Evolutionary conservation across 2,113 vertebrate species (phyloP).

Genomic region (Pandion haliaetus): DNA sequence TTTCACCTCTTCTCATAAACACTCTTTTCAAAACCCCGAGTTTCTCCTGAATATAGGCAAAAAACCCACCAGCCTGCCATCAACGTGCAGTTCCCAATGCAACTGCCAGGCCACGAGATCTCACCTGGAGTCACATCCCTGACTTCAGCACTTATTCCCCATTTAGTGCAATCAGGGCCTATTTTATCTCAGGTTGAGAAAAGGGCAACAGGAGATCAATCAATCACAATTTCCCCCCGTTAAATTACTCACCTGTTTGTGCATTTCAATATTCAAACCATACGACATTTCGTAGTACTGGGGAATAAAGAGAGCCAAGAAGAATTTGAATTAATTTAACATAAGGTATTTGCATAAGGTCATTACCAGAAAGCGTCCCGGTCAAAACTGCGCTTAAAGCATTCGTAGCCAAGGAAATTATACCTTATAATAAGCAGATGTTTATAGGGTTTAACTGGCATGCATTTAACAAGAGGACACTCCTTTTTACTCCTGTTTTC

Average conservation of each 20-base stretch:
- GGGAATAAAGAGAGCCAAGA: background rate
- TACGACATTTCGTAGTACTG: slow-evolving; percentile 99
- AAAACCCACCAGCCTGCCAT: background rate
- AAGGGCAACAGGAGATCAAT: background rate
- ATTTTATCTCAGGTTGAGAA: background rate
- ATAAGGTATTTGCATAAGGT: background rate
- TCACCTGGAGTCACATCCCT: background rate
- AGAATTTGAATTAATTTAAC: slow-evolving; percentile 4
- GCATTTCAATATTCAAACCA: slow-evolving; percentile 98
- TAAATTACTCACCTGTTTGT: slow-evolving; percentile 90
- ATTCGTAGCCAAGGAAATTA: background rate
- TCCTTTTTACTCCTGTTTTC: slow-evolving; percentile 19
- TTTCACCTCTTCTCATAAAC: background rate
- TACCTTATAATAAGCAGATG: background rate
- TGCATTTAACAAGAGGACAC: background rate
- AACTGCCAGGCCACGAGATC: background rate
- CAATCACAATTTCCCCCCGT: background rate
- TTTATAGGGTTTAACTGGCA: background rate
- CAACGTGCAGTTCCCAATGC: background rate
- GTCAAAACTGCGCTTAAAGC: background rate
- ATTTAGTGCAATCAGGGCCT: background rate
- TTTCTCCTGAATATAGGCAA: fast-evolving
- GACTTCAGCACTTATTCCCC: background rate
- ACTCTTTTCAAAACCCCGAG: fast-evolving
- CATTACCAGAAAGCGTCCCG: slow-evolving; percentile 8